phyloP scores from a whole-genome alignment of 2,888 invertebrate genomes.

The Physocephala rufipes region DNA sequence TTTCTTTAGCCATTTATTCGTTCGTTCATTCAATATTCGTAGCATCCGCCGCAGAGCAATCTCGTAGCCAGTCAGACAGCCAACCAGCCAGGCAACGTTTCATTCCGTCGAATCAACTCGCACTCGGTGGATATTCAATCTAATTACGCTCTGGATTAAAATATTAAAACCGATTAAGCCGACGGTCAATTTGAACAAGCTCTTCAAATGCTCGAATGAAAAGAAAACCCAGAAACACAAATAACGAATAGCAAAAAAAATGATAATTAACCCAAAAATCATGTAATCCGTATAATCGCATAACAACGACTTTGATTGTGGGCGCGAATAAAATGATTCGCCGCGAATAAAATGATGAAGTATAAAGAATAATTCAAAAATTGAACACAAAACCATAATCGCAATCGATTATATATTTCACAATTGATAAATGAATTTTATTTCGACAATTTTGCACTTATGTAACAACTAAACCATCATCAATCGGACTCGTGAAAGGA shows the following conservation, averaged over 20 bases:
- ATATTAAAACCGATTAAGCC: slow-evolving; percentile 61
- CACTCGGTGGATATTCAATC: slow-evolving; percentile 45
- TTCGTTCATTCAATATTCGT: neutral
- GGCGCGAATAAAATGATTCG: no score
- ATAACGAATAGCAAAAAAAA: slow-evolving; percentile 38
- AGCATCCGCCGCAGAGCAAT: slow-evolving; percentile 2
- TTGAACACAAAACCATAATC: no score
- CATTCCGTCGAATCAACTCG: slow-evolving; percentile 30
- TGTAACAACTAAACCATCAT: no score
- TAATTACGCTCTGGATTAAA: slow-evolving; percentile 63
- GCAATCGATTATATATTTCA: no score
- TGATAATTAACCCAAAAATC: slow-evolving; percentile 42
- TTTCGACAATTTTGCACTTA: no score
- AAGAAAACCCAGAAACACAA: slow-evolving; percentile 25
- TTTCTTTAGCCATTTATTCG: neutral
- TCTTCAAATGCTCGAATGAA: slow-evolving; percentile 26
- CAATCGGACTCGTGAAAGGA: no score
- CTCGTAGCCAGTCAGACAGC: slow-evolving; percentile 38
- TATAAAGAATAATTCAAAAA: no score
- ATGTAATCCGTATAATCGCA: no score
- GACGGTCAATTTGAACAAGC: slow-evolving; percentile 52
- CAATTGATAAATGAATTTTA: no score
- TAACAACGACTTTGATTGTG: no score
- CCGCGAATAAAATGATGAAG: no score
- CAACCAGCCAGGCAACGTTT: neutral